Conservation (phyloP, 2,113 vertebrate genomes). For the Elachura formosa region DNA sequence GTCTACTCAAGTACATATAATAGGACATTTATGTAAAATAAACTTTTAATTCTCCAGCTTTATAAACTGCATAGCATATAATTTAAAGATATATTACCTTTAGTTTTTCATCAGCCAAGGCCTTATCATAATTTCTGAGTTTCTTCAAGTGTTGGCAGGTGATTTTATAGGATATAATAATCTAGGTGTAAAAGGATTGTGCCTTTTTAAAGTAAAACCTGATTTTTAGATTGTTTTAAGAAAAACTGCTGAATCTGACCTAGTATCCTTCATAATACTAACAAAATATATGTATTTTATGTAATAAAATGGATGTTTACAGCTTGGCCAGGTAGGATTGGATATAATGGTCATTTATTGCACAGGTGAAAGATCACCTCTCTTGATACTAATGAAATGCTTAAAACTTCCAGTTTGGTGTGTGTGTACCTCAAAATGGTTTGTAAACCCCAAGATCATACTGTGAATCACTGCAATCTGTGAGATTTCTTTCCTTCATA, state of each 20-base stretch:
- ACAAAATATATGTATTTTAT: not conserved
- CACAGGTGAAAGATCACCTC: not conserved
- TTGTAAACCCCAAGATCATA: not conserved
- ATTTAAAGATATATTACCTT: not conserved
- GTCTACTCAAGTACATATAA: not conserved
- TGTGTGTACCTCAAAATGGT: not conserved
- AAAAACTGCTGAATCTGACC: not conserved
- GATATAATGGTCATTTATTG: not conserved
- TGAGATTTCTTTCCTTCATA: not conserved
- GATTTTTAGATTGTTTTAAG: not conserved
- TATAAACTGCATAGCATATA: not conserved
- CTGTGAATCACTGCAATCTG: not conserved
- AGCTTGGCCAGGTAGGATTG: not conserved
- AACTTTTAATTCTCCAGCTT: not conserved
- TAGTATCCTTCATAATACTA: not conserved
- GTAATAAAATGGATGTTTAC: not conserved
- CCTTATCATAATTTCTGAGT: not conserved
- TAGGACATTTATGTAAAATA: not conserved
- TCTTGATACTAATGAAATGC: not conserved
- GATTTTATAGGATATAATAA: not conserved
- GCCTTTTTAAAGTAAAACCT: not conserved
- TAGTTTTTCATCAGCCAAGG: not conserved
- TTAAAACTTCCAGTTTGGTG: not conserved
- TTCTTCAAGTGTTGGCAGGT: not conserved
- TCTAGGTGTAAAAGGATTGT: not conserved